phyloP scores from a whole-genome alignment of 2,113 vertebrate genomes.

The Nettapus auritus region DNA sequence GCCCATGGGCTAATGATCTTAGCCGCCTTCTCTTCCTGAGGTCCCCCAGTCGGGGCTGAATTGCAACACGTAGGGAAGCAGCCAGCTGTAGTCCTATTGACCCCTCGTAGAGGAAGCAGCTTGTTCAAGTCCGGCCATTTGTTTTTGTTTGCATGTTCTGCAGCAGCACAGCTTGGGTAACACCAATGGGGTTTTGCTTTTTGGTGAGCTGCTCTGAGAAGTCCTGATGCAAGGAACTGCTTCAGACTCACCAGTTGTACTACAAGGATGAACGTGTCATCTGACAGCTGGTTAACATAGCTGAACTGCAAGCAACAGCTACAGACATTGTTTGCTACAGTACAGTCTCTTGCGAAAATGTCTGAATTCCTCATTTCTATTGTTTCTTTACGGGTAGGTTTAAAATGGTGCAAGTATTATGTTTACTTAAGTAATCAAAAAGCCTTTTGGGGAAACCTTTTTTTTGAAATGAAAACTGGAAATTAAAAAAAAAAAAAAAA shows the following conservation, averaged over 20 bases:
- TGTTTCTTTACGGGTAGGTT: neutral
- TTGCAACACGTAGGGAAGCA: neutral
- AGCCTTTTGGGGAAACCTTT: neutral
- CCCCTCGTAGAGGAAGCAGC: neutral
- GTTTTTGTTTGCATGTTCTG: neutral
- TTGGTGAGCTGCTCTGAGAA: neutral
- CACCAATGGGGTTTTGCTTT: neutral
- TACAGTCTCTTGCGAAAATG: neutral
- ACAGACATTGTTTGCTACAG: neutral
- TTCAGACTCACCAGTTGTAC: neutral
- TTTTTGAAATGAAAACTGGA: neutral
- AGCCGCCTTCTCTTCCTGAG: neutral
- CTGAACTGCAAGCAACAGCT: neutral
- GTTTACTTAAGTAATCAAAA: neutral
- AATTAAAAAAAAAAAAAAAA: neutral
- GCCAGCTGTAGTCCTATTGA: neutral
- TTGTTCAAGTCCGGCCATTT: neutral
- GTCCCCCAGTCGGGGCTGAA: neutral
- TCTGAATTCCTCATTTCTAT: neutral
- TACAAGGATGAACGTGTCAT: neutral
- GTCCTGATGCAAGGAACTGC: neutral
- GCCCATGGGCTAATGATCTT: neutral
- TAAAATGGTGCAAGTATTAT: neutral
- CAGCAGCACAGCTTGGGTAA: neutral
- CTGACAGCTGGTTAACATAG: neutral